These are phyloP conservation scores for Acrocephalus kingi DNA, from an alignment of 2,113 vertebrate genomes.

Conservation along the genomic window DNA sequence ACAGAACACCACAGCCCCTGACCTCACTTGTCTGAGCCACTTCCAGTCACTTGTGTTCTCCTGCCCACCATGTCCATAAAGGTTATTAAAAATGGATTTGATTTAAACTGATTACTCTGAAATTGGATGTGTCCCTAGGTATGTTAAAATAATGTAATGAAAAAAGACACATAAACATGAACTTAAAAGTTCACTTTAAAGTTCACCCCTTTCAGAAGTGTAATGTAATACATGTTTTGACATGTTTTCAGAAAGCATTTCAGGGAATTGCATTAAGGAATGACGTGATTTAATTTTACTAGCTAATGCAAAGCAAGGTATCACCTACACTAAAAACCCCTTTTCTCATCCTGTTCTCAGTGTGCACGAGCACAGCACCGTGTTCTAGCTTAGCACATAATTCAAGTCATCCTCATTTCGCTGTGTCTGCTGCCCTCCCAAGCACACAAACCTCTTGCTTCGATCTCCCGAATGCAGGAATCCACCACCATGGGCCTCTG, in stretches of 20 bases:
- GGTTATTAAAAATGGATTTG: conserved; percentile 10
- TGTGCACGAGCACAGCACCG: neutral
- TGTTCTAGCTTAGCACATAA: neutral
- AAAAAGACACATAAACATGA: conserved; percentile 16
- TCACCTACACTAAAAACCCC: neutral
- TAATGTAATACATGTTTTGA: conserved; percentile 9
- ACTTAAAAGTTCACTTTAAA: conserved; percentile 50
- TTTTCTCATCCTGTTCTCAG: neutral
- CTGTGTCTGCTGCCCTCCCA: neutral
- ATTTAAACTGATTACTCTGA: conserved; percentile 21
- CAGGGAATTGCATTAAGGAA: conserved; percentile 21
- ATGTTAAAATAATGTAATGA: conserved; percentile 17
- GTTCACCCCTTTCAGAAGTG: conserved; percentile 48
- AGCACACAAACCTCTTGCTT: conserved; percentile 86
- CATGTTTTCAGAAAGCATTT: conserved; percentile 37
- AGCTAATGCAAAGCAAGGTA: conserved; percentile 10
- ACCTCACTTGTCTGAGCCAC: neutral
- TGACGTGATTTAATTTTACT: conserved; percentile 11
- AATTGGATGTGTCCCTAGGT: neutral
- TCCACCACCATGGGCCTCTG: conserved; percentile 96
- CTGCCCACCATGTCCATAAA: neutral
- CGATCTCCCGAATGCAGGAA: conserved; percentile 95
- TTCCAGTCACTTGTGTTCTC: neutral
- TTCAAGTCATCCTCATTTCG: neutral
- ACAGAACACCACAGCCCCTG: neutral